Evolutionary conservation across 2,797 vertebrate genomes (phyloP).

Genomic region (Acanthis flammea): DNA sequence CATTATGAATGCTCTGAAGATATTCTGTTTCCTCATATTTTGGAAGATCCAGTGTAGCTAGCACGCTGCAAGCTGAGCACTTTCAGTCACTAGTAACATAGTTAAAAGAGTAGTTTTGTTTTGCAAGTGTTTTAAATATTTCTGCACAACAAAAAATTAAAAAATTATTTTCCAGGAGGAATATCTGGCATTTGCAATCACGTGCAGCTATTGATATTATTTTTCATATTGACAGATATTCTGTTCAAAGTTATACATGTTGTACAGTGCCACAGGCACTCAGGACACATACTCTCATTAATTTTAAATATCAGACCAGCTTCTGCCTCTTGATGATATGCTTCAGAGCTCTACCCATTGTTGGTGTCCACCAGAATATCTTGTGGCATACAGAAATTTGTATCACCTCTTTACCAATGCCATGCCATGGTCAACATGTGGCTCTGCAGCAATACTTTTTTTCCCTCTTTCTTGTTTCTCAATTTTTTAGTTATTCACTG

Average conservation of each 20-base stretch:
- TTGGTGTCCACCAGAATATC: background rate
- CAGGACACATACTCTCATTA: background rate
- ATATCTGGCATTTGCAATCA: background rate
- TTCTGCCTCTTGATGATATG: background rate
- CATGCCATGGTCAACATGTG: background rate
- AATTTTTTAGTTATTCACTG: rapidly evolving
- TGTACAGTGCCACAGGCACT: background rate
- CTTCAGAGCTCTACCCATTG: background rate
- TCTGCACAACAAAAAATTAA: background rate
- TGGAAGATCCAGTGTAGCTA: background rate
- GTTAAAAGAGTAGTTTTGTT: background rate
- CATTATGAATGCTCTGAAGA: background rate
- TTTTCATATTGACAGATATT: background rate
- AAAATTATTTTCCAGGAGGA: background rate
- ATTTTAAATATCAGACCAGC: background rate
- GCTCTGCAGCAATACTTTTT: background rate
- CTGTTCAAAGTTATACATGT: background rate
- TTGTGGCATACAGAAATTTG: background rate
- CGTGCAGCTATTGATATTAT: background rate
- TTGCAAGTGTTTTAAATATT: background rate
- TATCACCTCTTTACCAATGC: background rate
- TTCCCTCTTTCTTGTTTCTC: rapidly evolving
- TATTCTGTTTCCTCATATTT: background rate
- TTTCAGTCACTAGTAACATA: background rate
- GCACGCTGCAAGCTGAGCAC: rapidly evolving